These are phyloP conservation scores for Trichosurus vulpecula DNA, from an alignment of 2,797 vertebrate species.

Conservation along the genomic window DNA sequence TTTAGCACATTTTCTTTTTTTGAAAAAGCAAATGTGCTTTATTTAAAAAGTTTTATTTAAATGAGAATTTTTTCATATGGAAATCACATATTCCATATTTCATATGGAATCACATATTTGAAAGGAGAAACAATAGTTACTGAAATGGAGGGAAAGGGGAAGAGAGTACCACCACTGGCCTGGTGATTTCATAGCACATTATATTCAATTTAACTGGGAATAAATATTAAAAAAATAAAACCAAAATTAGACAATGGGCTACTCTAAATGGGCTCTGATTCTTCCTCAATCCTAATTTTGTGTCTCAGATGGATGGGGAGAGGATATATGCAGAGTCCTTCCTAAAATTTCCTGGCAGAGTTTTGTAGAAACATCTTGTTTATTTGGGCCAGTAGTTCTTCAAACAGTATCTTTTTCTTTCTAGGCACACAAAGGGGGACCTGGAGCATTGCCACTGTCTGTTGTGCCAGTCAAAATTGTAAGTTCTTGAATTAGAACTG, in stretches of 20 bases:
- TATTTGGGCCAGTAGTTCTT: background rate
- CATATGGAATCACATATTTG: slow-evolving; percentile 83
- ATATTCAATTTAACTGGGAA: background rate
- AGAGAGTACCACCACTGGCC: slow-evolving; percentile 79
- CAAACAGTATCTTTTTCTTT: background rate
- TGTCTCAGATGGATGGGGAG: background rate
- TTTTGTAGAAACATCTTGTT: background rate
- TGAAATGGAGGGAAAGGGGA: slow-evolving; percentile 82
- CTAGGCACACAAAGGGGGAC: background rate
- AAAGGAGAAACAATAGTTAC: slow-evolving; percentile 93
- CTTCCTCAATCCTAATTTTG: background rate
- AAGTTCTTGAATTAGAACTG: background rate
- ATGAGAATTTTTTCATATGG: slow-evolving; percentile 93
- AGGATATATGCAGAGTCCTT: background rate
- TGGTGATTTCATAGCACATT: slow-evolving; percentile 56
- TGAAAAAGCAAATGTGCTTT: slow-evolving; percentile 84
- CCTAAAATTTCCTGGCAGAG: background rate
- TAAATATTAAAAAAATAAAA: background rate
- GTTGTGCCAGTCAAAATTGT: background rate
- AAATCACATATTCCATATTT: too few relatives aligned
- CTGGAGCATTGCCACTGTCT: background rate
- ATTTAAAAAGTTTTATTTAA: slow-evolving; percentile 86
- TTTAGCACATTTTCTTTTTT: background rate
- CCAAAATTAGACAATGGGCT: background rate
- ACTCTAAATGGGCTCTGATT: background rate